These are phyloP conservation scores for Odocoileus hemionus DNA, from an alignment of 2,113 vertebrate genomes.

Conservation along the genomic window DNA sequence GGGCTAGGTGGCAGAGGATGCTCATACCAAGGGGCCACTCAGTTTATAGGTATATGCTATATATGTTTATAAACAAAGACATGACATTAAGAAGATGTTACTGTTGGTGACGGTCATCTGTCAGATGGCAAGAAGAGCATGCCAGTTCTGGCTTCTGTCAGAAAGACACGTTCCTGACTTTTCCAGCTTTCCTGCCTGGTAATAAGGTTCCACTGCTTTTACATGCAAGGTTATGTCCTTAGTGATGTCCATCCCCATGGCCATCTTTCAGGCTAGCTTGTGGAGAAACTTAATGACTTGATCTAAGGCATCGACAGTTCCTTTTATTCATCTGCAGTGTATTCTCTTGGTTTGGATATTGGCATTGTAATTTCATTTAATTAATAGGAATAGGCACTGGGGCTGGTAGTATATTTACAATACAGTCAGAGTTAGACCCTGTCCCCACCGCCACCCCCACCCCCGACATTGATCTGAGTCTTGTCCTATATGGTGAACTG, in stretches of 20 bases:
- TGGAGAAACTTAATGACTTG: slow-evolving; percentile 5
- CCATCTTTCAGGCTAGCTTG: background rate
- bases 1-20: background rate
- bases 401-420: background rate
- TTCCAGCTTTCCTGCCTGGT: background rate
- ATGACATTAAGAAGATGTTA: background rate
- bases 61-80: background rate
- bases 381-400: background rate
- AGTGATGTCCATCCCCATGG: background rate
- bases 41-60: background rate
- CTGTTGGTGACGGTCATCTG: background rate
- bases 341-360: background rate
- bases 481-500: background rate
- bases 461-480: background rate
- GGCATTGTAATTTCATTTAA: background rate
- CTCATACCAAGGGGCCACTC: background rate
- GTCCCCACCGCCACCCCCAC: background rate
- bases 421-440: background rate
- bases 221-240: background rate
- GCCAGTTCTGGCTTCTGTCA: background rate
- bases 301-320: background rate
- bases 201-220: background rate
- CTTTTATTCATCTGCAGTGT: background rate
- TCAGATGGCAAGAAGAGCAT: background rate
- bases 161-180: background rate